Base-by-base conservation (phyloP, 2,113 vertebrate species). In the Catharus fuscescens region DNA sequence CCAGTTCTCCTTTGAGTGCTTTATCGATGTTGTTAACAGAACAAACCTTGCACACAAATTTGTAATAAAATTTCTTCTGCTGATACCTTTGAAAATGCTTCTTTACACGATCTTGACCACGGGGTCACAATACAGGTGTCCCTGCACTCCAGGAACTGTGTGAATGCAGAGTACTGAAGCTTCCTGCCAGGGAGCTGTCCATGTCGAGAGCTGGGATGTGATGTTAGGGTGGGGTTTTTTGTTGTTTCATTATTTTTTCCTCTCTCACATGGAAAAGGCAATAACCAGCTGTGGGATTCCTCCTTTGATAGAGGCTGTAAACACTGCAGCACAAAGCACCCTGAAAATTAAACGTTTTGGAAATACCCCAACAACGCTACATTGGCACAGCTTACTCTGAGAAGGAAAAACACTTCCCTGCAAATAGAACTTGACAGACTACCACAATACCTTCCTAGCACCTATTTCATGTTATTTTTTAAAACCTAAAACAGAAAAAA, bases 131-230 rank as follows among this genome's bases (percentile, higher is more conserved):
- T 0, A 9, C 1, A 7, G 9, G 11, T 5, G 13, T 23, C 44
- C 14, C 11, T 14, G 23, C 18, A 9, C 13, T 18, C 36, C 25
- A 31, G 2, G 2, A 5, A 7, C 8, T 19, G 13, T 4, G 2
- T 3, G 14, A n/a, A 12, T 2, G 4, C 18, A 10, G 18, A 57
- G 10, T 8, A 17, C 25, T 4, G 32, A 10, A 2, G 15, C 4
- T 54, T 57, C 16, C 9, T 12, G 32, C 12, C 18, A 24, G 5
- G 0, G 4, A 0, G 2, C 2, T 26, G 21, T 38, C 32, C 4
- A 1, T 1, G 3, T 3, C 6, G 6, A 1, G 0, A 18, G 5
- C 3, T 18, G 21, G 9, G 14, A 42, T 16, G 18, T 5, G 5
- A 8, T 8, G 11, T 3, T 14, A 1, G 6, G 12, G 3, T 21